Evolutionary conservation across 1,140 invertebrate genomes (phyloP).

Genomic region (Drosophila nasuta): DNA sequence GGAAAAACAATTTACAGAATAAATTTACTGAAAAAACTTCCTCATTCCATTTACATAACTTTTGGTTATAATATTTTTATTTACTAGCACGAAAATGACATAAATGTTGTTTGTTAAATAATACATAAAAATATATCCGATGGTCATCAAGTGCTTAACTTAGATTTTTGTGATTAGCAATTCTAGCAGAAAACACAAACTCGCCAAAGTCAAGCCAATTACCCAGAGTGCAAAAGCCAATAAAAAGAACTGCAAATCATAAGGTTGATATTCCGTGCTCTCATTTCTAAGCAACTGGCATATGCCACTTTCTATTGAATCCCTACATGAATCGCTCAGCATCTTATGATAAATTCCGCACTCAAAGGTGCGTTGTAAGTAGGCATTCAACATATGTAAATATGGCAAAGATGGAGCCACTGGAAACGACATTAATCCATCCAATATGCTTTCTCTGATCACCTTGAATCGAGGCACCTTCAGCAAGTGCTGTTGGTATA

Average conservation of each 20-base stretch:
- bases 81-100: no score
- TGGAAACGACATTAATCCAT: constrained; percentile 13
- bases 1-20: no score
- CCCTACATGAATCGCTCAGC: constrained; percentile 42
- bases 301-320: constrained; percentile 21
- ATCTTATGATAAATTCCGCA: constrained; percentile 51
- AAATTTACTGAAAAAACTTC: no score
- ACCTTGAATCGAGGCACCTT: constrained; percentile 45
- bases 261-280: constrained; percentile 9
- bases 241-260: constrained; percentile 54
- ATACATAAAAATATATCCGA: no score
- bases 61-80: no score
- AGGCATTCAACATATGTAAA: constrained; percentile 33
- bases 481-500: constrained; percentile 59
- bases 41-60: no score
- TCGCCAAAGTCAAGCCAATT: constrained; percentile 16
- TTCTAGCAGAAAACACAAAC: constrained; percentile 29
- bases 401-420: constrained; percentile 46
- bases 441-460: constrained; percentile 13
- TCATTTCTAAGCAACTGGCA: constrained; percentile 16
- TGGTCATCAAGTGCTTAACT: background rate
- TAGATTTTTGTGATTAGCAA: background rate
- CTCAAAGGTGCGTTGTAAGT: constrained; percentile 47
- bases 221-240: constrained; percentile 44
- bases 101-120: no score